A percentile compares a stretch with the other conserved stretches of the same genome.
These are phyloP conservation scores for Aphelocoma californica DNA, from an alignment of 2,797 vertebrate species.

Conservation along the genomic window DNA sequence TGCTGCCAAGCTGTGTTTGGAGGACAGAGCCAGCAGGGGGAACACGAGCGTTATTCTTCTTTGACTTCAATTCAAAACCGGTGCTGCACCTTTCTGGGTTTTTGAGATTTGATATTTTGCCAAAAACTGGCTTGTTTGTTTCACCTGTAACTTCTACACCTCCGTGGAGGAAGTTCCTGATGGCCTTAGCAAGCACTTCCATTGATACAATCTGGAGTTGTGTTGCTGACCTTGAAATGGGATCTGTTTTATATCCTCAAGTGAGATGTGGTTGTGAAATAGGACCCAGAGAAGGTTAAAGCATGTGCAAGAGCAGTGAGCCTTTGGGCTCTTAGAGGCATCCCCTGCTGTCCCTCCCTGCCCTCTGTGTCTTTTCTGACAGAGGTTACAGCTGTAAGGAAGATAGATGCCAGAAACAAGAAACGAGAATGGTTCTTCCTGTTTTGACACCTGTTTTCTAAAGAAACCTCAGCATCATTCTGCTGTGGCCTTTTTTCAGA, in stretches of 20 bases:
- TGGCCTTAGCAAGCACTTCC: not conserved
- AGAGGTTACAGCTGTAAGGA: not conserved
- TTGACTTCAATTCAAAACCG: not conserved
- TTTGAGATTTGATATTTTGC: not conserved
- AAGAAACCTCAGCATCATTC: not conserved
- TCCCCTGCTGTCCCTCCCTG: not conserved
- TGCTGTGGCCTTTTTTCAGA: not conserved
- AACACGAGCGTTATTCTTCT: not conserved
- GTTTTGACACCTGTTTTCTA: not conserved
- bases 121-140: not conserved
- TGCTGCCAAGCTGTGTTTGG: not conserved
- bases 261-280: not conserved
- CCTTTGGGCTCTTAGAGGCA: not conserved
- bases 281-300: not conserved
- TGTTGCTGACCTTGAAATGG: not conserved
- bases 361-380: not conserved
- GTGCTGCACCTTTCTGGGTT: not conserved
- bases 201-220: not conserved
- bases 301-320: rapidly evolving
- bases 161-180: not conserved
- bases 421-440: not conserved
- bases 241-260: not conserved
- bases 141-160: not conserved
- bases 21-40: not conserved
- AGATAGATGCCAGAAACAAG: not conserved